Conservation (phyloP, 2,797 vertebrate genomes). For the Tapirus indicus region DNA sequence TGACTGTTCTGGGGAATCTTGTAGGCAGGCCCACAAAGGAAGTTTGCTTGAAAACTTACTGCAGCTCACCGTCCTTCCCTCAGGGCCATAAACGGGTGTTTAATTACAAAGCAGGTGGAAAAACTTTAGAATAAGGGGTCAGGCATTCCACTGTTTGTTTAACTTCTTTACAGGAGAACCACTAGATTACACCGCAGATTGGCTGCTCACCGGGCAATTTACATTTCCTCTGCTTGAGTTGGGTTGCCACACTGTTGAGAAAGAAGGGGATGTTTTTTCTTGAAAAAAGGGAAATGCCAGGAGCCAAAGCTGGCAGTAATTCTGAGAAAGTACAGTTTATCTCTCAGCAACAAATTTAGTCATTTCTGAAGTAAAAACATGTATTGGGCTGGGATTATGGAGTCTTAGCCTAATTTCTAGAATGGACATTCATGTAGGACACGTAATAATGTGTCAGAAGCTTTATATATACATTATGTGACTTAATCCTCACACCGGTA, state of each 20-base stretch:
- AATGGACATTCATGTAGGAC: background rate
- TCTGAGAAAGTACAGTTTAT: background rate
- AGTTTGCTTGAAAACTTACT: background rate
- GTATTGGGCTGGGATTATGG: background rate
- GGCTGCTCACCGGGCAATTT: background rate
- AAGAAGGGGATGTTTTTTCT: background rate
- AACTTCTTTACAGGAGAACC: background rate
- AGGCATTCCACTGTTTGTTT: background rate
- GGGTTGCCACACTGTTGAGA: background rate
- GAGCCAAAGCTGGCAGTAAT: background rate
- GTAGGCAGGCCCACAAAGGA: background rate
- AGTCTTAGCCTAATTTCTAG: conserved; percentile 1
- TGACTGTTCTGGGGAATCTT: background rate
- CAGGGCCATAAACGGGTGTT: background rate
- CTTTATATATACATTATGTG: background rate
- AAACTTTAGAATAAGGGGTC: background rate
- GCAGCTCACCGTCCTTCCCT: background rate
- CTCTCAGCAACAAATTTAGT: background rate
- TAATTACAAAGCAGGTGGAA: conserved; percentile 49
- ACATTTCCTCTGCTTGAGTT: background rate
- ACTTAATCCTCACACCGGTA: background rate
- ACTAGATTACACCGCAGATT: background rate
- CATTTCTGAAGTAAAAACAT: background rate
- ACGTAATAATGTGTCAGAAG: background rate
- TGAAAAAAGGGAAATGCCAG: background rate